phyloP scores from a whole-genome alignment of 1,140 invertebrate species.

The Battus philenor region DNA sequence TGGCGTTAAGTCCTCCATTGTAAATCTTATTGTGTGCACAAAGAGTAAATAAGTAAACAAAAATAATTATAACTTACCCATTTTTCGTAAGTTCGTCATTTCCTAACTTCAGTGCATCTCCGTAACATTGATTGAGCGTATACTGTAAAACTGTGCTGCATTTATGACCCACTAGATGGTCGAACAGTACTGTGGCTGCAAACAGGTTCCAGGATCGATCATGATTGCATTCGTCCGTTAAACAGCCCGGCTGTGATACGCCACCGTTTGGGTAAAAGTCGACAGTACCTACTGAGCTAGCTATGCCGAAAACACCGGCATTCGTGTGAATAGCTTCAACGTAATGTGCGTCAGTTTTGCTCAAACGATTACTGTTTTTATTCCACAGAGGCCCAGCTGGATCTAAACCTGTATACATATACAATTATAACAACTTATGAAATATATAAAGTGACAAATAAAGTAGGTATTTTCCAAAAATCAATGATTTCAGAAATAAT shows the following conservation, averaged over 20 bases:
- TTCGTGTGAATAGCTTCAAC: slow-evolving; percentile 84
- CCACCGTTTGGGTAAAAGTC: slow-evolving; percentile 91
- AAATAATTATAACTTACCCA: neutral
- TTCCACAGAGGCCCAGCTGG: slow-evolving; percentile 41
- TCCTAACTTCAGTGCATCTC: neutral
- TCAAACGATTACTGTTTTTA: slow-evolving; percentile 24
- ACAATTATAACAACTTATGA: too few relatives aligned
- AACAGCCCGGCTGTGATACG: slow-evolving; percentile 65
- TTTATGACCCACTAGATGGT: slow-evolving; percentile 38
- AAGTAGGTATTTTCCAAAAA: too few relatives aligned
- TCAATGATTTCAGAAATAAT: too few relatives aligned
- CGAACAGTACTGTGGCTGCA: slow-evolving; percentile 53
- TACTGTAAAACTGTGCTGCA: slow-evolving; percentile 19
- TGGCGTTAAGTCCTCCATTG: too few relatives aligned
- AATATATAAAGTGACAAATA: too few relatives aligned
- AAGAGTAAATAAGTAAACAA: neutral
- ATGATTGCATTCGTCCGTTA: slow-evolving; percentile 78
- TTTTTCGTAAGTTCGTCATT: neutral
- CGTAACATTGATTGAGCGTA: neutral
- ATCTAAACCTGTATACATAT: slow-evolving; percentile 23
- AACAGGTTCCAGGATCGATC: slow-evolving; percentile 79
- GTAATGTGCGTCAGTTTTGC: slow-evolving; percentile 70
- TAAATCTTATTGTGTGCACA: too few relatives aligned
- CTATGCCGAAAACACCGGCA: slow-evolving; percentile 78
- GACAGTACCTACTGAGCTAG: slow-evolving; percentile 73